These are phyloP conservation scores for Tridacna gigas DNA, from an alignment of 2,888 invertebrate genomes.

Conservation along the genomic window DNA sequence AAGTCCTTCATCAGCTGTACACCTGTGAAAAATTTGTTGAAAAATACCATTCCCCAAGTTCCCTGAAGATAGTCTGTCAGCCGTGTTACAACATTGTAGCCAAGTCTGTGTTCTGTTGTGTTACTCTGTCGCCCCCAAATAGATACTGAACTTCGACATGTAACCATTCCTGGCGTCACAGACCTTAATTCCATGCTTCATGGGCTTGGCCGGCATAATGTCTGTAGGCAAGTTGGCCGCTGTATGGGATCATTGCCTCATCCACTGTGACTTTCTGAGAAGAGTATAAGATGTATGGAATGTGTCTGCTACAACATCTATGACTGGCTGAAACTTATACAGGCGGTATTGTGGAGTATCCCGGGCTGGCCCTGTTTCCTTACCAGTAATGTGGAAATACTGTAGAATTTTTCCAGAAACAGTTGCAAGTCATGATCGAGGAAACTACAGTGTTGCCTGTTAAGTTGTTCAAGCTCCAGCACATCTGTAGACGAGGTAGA, in stretches of 20 bases:
- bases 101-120: slow-evolving; percentile 28
- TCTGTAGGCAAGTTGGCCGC: slow-evolving; percentile 18
- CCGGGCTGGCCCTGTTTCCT: slow-evolving; percentile 8
- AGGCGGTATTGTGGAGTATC: slow-evolving; percentile 1
- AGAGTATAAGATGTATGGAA: neutral
- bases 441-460: slow-evolving; percentile 23
- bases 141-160: slow-evolving; percentile 8
- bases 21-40: slow-evolving; percentile 45
- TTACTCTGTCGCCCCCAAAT: slow-evolving; percentile 31
- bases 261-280: slow-evolving; percentile 27
- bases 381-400: slow-evolving; percentile 35
- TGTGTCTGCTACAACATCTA: no score
- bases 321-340: neutral
- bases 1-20: slow-evolving; percentile 39
- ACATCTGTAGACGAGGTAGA: slow-evolving; percentile 26
- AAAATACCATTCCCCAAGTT: slow-evolving; percentile 18
- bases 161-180: no score
- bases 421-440: slow-evolving; percentile 35
- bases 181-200: slow-evolving; percentile 26
- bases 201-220: slow-evolving; percentile 32
- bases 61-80: slow-evolving; percentile 30
- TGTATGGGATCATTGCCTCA: slow-evolving; percentile 30
- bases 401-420: slow-evolving; percentile 34
- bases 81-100: slow-evolving; percentile 38
- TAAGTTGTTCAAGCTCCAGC: slow-evolving; percentile 41